A percentile compares a stretch with the other conserved stretches of the same genome.
Conservation (phyloP, 2,888 invertebrate genomes). For the Frankliniella intonsa region DNA sequence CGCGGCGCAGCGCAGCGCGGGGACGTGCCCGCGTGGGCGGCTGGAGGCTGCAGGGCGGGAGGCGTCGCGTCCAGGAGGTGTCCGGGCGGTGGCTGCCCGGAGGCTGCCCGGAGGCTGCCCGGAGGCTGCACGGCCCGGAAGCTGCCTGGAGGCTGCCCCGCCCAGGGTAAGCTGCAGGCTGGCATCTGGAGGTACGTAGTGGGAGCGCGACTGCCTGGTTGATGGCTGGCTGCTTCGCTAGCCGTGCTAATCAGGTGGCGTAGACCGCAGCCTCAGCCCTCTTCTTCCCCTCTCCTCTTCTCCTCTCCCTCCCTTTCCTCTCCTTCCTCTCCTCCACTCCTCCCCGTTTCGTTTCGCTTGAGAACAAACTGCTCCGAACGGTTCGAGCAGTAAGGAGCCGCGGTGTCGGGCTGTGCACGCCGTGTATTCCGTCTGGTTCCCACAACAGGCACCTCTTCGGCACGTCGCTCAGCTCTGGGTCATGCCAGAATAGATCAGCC, state of each 20-base stretch:
- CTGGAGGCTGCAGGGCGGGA: not conserved
- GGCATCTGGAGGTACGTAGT: not conserved
- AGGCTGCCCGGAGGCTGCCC: not conserved
- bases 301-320: too few relatives aligned
- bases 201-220: not conserved
- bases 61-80: not conserved
- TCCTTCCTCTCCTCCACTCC: too few relatives aligned
- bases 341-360: too few relatives aligned
- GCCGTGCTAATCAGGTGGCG: not conserved
- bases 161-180: not conserved
- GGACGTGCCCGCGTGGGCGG: not conserved
- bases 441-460: too few relatives aligned
- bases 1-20: too few relatives aligned
- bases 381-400: too few relatives aligned
- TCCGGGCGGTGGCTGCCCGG: not conserved
- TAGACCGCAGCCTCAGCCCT: not conserved
- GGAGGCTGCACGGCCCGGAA: not conserved
- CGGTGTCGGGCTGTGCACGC: too few relatives aligned
- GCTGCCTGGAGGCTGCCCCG: not conserved
- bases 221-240: not conserved
- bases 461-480: too few relatives aligned
- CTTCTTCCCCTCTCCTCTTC: not conserved
- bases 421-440: too few relatives aligned
- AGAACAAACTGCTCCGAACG: too few relatives aligned
- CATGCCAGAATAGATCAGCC: too few relatives aligned